A percentile compares a stretch with the other conserved stretches of the same genome.
phyloP scores from a whole-genome alignment of 2,888 invertebrate species.

The Drosophila rellima region DNA sequence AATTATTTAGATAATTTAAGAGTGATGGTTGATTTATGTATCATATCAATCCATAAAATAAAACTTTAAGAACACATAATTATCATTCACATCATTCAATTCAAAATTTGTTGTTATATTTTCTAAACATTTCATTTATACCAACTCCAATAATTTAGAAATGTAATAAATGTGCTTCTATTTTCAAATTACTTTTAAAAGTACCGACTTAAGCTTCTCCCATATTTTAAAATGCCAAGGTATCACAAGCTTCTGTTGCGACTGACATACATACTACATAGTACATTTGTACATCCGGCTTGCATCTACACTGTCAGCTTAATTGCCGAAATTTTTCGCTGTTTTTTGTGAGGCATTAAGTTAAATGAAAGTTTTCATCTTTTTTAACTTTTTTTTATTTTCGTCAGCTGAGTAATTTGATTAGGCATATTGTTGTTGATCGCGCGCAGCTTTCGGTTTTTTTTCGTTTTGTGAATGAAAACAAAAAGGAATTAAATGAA shows the following conservation, averaged over 20 bases:
- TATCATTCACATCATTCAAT: too few relatives aligned
- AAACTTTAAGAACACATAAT: too few relatives aligned
- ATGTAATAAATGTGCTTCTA: too few relatives aligned
- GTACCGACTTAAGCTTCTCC: background rate
- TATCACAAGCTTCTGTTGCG: conserved; percentile 18
- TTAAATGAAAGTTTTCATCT: conserved; percentile 70
- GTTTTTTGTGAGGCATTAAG: conserved; percentile 52
- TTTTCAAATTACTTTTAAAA: background rate
- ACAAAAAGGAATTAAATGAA: conserved; percentile 68
- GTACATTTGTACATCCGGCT: conserved; percentile 42
- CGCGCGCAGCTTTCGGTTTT: conserved; percentile 48
- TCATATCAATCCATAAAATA: too few relatives aligned
- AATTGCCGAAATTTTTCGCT: conserved; percentile 22
- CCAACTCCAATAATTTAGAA: too few relatives aligned
- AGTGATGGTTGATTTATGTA: too few relatives aligned
- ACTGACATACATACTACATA: conserved; percentile 26
- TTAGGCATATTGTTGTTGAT: conserved; percentile 37
- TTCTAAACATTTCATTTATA: too few relatives aligned
- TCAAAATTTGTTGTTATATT: too few relatives aligned
- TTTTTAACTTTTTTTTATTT: conserved; percentile 36
- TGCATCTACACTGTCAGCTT: conserved; percentile 37
- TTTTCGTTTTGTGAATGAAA: conserved; percentile 54
- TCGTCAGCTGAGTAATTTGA: conserved; percentile 45
- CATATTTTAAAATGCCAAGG: background rate
- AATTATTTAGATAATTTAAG: too few relatives aligned